Evolutionary conservation across 2,888 invertebrate species (phyloP).

Genomic region (Colostygia pectinataria): DNA sequence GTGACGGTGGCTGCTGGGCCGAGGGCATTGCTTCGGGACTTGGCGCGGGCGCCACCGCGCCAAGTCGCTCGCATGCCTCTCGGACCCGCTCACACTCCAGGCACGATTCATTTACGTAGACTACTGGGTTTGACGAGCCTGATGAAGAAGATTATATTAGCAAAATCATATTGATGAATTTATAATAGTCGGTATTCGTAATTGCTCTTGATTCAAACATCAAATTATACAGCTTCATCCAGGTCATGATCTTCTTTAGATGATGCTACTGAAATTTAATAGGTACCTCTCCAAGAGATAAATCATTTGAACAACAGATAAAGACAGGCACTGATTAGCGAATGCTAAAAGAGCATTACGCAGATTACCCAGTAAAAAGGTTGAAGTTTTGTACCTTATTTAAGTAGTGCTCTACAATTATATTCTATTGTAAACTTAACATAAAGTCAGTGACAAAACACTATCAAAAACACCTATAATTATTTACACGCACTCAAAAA

Average conservation of each 20-base stretch:
- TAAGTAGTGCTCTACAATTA: too few species aligned
- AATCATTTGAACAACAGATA: too few species aligned
- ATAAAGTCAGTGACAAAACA: slow-evolving; percentile 13
- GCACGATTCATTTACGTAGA: slow-evolving; percentile 75
- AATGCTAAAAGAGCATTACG: too few species aligned
- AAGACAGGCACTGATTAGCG: too few species aligned
- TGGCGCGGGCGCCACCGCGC: slow-evolving; percentile 70
- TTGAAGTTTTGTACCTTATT: too few species aligned
- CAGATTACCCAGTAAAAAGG: too few species aligned
- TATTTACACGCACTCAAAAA: slow-evolving; percentile 15
- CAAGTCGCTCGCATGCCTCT: slow-evolving; percentile 76
- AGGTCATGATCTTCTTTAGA: too few species aligned
- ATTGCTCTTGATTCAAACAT: neutral
- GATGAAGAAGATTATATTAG: slow-evolving; percentile 34
- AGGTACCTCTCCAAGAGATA: too few species aligned
- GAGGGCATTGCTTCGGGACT: slow-evolving; percentile 64
- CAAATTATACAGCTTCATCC: neutral
- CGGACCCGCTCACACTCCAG: slow-evolving; percentile 78
- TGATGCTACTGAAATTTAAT: too few species aligned
- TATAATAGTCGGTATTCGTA: neutral
- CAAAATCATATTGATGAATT: neutral
- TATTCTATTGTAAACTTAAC: neutral
- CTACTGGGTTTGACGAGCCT: slow-evolving; percentile 71
- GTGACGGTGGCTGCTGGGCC: slow-evolving; percentile 61
- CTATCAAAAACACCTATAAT: slow-evolving; percentile 10